Evolutionary conservation across 2,888 invertebrate species (phyloP).

Genomic region (Eurois occulta): DNA sequence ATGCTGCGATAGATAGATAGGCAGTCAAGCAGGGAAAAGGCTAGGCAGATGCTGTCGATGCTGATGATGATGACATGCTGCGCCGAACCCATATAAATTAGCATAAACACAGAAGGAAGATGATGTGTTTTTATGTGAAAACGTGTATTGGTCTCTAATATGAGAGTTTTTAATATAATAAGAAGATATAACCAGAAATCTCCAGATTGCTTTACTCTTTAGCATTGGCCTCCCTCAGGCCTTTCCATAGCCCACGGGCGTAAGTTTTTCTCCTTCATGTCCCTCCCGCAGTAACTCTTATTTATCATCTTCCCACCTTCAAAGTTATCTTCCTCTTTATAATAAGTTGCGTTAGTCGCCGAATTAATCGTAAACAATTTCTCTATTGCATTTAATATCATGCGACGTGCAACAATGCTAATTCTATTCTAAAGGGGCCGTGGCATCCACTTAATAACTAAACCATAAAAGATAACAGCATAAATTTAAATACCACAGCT

Average conservation of each 20-base stretch:
- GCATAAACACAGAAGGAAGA: no score
- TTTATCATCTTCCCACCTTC: neutral
- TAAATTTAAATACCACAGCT: constrained; percentile 44
- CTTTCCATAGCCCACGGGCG: neutral
- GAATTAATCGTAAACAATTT: neutral
- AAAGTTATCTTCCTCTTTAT: neutral
- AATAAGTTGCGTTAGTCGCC: neutral
- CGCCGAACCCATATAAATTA: no score
- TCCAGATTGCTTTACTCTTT: no score
- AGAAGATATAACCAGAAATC: no score
- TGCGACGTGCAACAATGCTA: constrained; percentile 23
- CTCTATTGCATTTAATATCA: neutral
- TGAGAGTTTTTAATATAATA: no score
- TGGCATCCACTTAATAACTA: constrained; percentile 19
- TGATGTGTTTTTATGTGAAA: no score
- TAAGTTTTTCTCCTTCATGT: neutral
- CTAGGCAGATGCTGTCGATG: no score
- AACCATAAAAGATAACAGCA: constrained; percentile 42
- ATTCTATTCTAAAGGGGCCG: constrained; percentile 8
- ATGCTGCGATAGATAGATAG: no score
- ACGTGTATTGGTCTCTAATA: no score
- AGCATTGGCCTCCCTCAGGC: no score
- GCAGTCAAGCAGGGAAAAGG: no score
- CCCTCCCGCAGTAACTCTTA: neutral
- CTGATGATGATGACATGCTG: no score